Percentiles rank a stretch among this genome's conserved stretches.
These are phyloP conservation scores for Diplazon laetatorius DNA, from an alignment of 2,888 invertebrate genomes.

Conservation along the genomic window DNA sequence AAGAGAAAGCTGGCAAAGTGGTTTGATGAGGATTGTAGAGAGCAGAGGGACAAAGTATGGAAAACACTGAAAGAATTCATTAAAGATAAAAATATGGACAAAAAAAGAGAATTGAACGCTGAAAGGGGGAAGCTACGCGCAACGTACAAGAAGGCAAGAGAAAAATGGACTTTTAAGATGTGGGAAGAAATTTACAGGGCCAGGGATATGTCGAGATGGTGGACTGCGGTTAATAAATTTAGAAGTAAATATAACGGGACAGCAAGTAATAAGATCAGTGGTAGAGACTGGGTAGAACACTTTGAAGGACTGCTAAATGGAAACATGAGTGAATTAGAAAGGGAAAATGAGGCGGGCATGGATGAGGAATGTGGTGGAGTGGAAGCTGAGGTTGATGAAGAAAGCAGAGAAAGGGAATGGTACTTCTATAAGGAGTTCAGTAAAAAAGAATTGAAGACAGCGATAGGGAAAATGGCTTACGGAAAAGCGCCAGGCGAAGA, in stretches of 20 bases:
- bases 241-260: background rate
- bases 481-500: conserved; percentile 49
- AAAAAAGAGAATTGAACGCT: background rate
- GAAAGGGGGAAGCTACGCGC: background rate
- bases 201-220: conserved; percentile 33
- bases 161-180: conserved; percentile 5
- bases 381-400: background rate
- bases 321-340: background rate
- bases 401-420: conserved; percentile 10
- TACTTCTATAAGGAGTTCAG: conserved; percentile 14
- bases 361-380: background rate
- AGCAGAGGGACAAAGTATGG: conserved; percentile 23
- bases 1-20: background rate
- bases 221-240: conserved; percentile 28
- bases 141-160: conserved; percentile 1
- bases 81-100: conserved; percentile 11
- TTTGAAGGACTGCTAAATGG: conserved; percentile 12
- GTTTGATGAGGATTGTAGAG: conserved; percentile 24
- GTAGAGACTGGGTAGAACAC: conserved; percentile 3
- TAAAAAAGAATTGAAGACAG: conserved; percentile 5
- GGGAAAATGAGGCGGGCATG: background rate
- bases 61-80: conserved; percentile 9
- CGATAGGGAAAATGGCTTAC: conserved; percentile 25
- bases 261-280: conserved; percentile 15
- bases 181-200: conserved; percentile 30